Evolutionary conservation across 1,140 invertebrate genomes (phyloP).

Genomic region (Brachionus paranguensis): DNA sequence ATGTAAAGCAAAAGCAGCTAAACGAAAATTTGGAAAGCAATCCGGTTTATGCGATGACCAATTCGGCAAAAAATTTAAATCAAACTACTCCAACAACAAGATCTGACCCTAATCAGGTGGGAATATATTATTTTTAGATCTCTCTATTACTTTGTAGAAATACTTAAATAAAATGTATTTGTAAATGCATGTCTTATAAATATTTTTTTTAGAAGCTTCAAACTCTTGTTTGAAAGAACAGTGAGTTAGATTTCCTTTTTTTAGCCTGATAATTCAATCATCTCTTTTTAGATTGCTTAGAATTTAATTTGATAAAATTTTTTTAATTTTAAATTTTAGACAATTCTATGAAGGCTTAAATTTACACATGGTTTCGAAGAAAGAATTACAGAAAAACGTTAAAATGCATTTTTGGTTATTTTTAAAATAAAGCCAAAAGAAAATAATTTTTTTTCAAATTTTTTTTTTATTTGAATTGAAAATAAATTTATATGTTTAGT

Average conservation of each 20-base stretch:
- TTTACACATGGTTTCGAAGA: background rate
- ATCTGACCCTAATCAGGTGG: constrained; percentile 23
- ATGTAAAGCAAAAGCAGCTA: background rate
- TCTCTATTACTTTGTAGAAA: background rate
- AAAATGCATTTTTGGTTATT: background rate
- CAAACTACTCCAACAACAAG: background rate
- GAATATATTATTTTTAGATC: constrained; percentile 26
- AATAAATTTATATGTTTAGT: background rate
- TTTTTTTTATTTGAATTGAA: background rate
- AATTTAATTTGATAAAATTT: background rate
- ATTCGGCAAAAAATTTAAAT: background rate
- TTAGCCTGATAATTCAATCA: background rate
- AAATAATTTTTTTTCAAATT: background rate
- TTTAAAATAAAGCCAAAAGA: background rate
- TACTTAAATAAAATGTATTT: background rate
- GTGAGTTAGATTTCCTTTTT: background rate
- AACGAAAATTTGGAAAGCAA: background rate
- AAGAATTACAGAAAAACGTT: background rate
- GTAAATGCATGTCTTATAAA: background rate
- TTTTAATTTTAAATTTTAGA: background rate
- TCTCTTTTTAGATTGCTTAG: background rate
- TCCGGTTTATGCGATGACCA: background rate
- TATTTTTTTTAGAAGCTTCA: background rate
- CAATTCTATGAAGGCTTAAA: background rate
- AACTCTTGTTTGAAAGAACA: constrained; percentile 10